phyloP scores from a whole-genome alignment of 2,888 invertebrate species.

The Diplazon laetatorius region DNA sequence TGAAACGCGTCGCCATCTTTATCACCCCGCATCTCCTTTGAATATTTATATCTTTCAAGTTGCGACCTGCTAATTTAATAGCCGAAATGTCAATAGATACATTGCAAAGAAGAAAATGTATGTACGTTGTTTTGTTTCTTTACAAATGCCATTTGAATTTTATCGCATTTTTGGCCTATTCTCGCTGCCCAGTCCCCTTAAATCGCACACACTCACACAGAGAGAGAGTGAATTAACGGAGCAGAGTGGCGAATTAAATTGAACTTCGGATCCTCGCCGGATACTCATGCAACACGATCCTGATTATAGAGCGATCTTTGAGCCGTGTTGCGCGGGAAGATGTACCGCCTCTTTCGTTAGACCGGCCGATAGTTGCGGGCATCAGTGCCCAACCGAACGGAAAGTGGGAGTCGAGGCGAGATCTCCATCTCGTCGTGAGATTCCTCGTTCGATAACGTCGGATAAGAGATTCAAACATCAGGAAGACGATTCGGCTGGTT shows the following conservation, averaged over 20 bases:
- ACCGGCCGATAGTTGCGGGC: neutral
- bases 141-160: no score
- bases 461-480: conserved; percentile 38
- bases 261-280: conserved; percentile 36
- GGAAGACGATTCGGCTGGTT: conserved; percentile 57
- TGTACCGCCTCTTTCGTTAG: conserved; percentile 7
- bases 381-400: conserved; percentile 19
- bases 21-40: no score
- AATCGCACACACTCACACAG: no score
- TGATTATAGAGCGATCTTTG: conserved; percentile 57
- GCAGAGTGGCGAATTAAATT: conserved; percentile 48
- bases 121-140: no score
- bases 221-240: no score
- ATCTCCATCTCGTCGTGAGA: conserved; percentile 51
- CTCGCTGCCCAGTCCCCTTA: no score
- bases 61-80: no score
- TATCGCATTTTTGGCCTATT: no score
- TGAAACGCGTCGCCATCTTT: no score
- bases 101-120: no score
- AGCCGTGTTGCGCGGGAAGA: conserved; percentile 34
- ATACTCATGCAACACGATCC: conserved; percentile 40
- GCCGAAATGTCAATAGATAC: no score
- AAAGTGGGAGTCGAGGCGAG: conserved; percentile 44
- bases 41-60: no score
- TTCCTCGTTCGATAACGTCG: conserved; percentile 46